Conservation (phyloP, 1,140 invertebrate genomes). For the Pseudomyrmex pallidus region DNA sequence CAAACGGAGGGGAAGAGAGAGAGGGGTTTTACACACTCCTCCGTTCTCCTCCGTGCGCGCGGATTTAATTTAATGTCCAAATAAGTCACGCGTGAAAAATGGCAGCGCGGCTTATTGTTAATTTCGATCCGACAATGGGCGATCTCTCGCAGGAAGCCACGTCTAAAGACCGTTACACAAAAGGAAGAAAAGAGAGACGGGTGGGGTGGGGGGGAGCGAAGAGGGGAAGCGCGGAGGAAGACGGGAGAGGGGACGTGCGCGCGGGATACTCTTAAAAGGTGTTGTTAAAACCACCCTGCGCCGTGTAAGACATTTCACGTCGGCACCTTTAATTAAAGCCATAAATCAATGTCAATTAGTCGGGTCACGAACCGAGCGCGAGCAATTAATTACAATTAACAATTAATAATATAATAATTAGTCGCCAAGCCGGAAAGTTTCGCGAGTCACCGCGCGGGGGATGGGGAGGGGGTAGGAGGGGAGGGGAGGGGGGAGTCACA, state of each 20-base stretch:
- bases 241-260: not conserved
- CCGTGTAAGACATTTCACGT: conserved; percentile 79
- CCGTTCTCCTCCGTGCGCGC: not conserved
- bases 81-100: conserved; percentile 62
- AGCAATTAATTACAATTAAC: conserved; percentile 82
- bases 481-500: no score
- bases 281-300: conserved; percentile 77
- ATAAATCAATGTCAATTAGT: conserved; percentile 85
- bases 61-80: conserved; percentile 60
- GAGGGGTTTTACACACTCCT: not conserved
- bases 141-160: conserved; percentile 45
- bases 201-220: conserved; percentile 1
- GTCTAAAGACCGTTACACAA: conserved; percentile 70
- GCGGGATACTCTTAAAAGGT: conserved; percentile 75
- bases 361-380: conserved; percentile 54
- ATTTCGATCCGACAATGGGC: conserved; percentile 57
- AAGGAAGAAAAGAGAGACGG: conserved; percentile 53
- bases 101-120: conserved; percentile 52
- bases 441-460: conserved; percentile 59
- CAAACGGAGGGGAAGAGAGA: no score
- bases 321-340: conserved; percentile 84
- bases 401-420: conserved; percentile 81
- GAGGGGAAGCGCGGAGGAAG: conserved; percentile 37
- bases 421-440: conserved; percentile 59
- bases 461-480: no score